Conservation (phyloP, 1,140 invertebrate species). For the Cyphomyrmex costatus region DNA sequence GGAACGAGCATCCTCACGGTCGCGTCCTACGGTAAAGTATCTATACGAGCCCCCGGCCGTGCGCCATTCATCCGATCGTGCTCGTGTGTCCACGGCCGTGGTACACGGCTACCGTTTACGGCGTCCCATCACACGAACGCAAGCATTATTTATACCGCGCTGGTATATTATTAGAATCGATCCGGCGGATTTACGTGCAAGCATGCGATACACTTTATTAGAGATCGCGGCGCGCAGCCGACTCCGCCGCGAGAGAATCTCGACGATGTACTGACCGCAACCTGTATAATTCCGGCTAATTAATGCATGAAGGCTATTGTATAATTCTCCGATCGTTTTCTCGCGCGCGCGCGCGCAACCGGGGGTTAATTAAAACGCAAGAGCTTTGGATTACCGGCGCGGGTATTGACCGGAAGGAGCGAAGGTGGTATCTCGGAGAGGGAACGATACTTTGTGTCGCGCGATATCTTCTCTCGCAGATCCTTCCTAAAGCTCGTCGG, state of each 20-base stretch:
- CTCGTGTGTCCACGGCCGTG: conserved; percentile 65
- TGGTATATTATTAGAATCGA: conserved; percentile 45
- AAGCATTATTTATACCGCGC: background rate
- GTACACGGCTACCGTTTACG: conserved; percentile 81
- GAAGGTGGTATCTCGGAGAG: background rate
- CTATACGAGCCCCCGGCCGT: conserved; percentile 52
- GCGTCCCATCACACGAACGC: conserved; percentile 55
- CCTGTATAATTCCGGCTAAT: conserved; percentile 46
- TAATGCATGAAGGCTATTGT: conserved; percentile 30
- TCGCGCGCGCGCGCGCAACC: background rate
- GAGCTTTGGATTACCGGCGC: background rate
- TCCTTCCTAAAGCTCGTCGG: conserved; percentile 1
- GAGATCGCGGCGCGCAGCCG: background rate
- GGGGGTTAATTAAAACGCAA: conserved; percentile 60
- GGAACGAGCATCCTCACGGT: conserved; percentile 39
- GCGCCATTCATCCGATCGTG: conserved; percentile 75
- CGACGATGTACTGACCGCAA: background rate
- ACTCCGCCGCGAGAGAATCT: background rate
- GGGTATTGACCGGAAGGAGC: conserved; percentile 22
- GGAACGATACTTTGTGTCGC: background rate
- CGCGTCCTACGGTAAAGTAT: conserved; percentile 42
- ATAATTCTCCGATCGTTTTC: conserved; percentile 27
- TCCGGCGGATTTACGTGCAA: conserved; percentile 32
- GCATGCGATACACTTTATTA: conserved; percentile 44
- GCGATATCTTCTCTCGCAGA: background rate